Conservation (phyloP, 2,797 vertebrate species). For the Xiphophorus birchmanni region DNA sequence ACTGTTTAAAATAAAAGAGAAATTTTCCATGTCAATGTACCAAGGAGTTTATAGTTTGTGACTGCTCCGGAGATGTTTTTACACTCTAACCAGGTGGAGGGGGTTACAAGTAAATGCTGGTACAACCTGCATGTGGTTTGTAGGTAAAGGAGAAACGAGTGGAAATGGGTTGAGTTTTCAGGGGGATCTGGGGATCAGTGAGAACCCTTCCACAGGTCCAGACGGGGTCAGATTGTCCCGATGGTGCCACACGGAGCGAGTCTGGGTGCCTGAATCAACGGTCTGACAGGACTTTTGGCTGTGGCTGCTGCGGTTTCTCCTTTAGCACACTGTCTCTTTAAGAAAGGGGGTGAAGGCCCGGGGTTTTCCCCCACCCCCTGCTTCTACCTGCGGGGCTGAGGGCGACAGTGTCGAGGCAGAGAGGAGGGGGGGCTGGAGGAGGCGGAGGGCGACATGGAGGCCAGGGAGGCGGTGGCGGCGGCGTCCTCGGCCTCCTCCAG, state of each 20-base stretch:
- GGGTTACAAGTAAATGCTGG: slow-evolving; percentile 22
- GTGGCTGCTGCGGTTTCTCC: slow-evolving; percentile 11
- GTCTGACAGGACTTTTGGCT: slow-evolving; percentile 24
- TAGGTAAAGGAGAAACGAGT: slow-evolving; percentile 13
- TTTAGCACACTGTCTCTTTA: slow-evolving; percentile 20
- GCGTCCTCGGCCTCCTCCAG: slow-evolving; percentile 92
- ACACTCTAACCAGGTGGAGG: not conserved
- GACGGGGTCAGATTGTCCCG: slow-evolving; percentile 6
- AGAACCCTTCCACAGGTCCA: slow-evolving; percentile 13
- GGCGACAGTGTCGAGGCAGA: slow-evolving; percentile 78
- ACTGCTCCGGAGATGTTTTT: not conserved
- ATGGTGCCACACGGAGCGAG: slow-evolving; percentile 24
- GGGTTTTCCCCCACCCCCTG: not conserved
- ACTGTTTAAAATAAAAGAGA: not conserved
- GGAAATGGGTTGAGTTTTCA: slow-evolving; percentile 1
- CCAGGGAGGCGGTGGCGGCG: slow-evolving; percentile 80
- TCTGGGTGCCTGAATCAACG: slow-evolving; percentile 9
- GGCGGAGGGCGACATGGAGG: slow-evolving; percentile 75
- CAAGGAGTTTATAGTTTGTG: not conserved
- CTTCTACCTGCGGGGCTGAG: slow-evolving; percentile 73
- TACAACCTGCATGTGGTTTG: slow-evolving; percentile 31
- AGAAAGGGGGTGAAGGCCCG: not conserved
- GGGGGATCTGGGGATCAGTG: slow-evolving; percentile 10
- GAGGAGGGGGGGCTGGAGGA: slow-evolving; percentile 67
- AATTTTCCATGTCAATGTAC: not conserved